Evolutionary conservation across 2,797 vertebrate genomes (phyloP).

Genomic region (Serranus cabrilla): DNA sequence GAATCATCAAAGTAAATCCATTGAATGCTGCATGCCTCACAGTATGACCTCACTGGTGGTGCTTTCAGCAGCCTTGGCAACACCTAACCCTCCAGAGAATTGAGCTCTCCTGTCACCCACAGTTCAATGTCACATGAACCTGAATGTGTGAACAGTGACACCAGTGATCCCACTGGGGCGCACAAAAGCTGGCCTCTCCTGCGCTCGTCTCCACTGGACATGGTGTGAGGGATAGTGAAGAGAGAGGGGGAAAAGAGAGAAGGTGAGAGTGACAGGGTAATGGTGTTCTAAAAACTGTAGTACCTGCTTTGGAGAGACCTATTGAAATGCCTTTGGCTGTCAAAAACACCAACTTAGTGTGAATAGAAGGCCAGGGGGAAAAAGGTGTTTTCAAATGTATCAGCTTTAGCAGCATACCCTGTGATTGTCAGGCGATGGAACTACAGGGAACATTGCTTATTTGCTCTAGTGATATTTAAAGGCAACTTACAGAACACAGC

Average conservation of each 20-base stretch:
- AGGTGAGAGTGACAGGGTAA: constrained; percentile 18
- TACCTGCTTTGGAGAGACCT: constrained; percentile 6
- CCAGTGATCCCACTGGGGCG: constrained; percentile 52
- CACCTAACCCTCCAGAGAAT: constrained; percentile 58
- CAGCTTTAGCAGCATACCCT: not conserved
- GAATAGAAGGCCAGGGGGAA: not conserved
- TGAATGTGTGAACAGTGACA: constrained; percentile 76
- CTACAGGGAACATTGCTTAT: not conserved
- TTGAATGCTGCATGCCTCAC: constrained; percentile 24
- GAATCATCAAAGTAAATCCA: constrained; percentile 53
- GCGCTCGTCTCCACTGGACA: constrained; percentile 18
- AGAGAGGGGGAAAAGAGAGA: not conserved
- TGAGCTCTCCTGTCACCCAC: constrained; percentile 48
- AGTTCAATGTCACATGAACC: constrained; percentile 71
- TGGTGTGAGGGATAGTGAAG: constrained; percentile 13
- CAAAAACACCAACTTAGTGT: not conserved
- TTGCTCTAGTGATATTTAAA: not conserved
- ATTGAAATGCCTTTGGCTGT: constrained; percentile 4
- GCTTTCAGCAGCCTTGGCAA: constrained; percentile 59
- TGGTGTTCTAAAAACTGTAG: constrained; percentile 20
- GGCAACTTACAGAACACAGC: no score
- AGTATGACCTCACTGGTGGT: constrained; percentile 36
- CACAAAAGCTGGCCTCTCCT: constrained; percentile 37
- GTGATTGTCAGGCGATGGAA: not conserved
- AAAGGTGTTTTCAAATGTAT: not conserved